Conservation (phyloP, 2,113 vertebrate genomes). For the Toxotes jaculatrix region DNA sequence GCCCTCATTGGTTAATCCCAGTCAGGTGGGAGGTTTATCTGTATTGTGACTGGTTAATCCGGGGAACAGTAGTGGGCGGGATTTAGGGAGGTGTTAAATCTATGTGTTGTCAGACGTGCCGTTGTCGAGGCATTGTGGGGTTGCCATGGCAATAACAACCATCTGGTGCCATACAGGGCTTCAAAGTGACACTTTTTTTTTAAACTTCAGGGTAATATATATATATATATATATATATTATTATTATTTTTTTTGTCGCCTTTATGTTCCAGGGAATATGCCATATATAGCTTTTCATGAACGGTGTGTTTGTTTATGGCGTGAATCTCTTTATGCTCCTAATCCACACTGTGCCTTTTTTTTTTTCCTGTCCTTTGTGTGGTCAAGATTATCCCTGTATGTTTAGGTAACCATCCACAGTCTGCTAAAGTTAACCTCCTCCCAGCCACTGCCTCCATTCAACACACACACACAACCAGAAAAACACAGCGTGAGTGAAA, state of each 20-base stretch:
- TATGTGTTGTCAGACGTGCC: conserved; percentile 11
- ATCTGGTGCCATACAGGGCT: conserved; percentile 28
- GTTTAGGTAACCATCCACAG: not conserved
- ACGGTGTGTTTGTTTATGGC: not conserved
- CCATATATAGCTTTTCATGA: not conserved
- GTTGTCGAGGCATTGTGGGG: conserved; percentile 8
- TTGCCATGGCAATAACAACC: conserved; percentile 20
- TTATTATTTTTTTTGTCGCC: not conserved
- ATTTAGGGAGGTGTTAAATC: conserved; percentile 43
- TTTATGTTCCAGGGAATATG: not conserved
- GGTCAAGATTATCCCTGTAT: conserved; percentile 8
- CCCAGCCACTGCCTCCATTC: not conserved
- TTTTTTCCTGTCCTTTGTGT: not conserved
- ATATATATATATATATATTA: too few relatives aligned
- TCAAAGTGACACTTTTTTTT: too few relatives aligned
- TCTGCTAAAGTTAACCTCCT: conserved; percentile 11
- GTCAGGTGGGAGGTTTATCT: conserved; percentile 33
- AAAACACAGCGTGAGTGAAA: not conserved
- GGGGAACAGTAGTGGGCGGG: conserved; percentile 35
- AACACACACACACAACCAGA: not conserved
- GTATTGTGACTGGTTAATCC: conserved; percentile 53
- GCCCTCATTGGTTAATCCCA: conserved; percentile 59
- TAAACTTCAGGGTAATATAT: too few relatives aligned
- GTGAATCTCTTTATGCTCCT: not conserved
- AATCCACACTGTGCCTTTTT: not conserved